These are phyloP conservation scores for Sepioteuthis lessoniana DNA, from an alignment of 2,888 invertebrate genomes.

Conservation along the genomic window DNA sequence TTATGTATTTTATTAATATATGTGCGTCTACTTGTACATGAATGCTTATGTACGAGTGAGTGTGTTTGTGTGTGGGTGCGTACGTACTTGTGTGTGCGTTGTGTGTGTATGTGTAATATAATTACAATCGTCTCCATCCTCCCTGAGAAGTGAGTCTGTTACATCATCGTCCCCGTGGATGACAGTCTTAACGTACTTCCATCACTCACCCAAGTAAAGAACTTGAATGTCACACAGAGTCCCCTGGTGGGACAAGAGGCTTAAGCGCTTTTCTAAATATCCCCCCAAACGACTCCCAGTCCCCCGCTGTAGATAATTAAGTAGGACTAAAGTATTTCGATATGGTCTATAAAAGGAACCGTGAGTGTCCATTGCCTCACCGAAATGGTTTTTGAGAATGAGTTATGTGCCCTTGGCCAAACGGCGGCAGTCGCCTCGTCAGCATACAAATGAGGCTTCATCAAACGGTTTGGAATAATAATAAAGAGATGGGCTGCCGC, in stretches of 20 bases:
- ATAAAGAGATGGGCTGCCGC: conserved; percentile 8
- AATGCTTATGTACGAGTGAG: background rate
- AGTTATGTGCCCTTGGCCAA: conserved; percentile 33
- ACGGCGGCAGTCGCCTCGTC: background rate
- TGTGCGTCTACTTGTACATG: background rate
- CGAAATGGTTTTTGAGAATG: conserved; percentile 1
- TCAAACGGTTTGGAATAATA: background rate
- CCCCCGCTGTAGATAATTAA: background rate
- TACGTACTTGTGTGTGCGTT: background rate
- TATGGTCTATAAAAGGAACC: conserved; percentile 23
- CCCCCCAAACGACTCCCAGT: background rate
- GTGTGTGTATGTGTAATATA: background rate
- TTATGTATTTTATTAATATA: background rate
- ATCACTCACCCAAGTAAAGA: conserved; percentile 2
- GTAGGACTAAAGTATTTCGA: conserved; percentile 33
- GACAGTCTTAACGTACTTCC: background rate
- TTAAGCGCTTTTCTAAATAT: background rate
- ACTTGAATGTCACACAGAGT: background rate
- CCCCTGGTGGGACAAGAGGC: background rate
- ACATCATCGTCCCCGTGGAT: background rate
- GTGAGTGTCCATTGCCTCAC: conserved; percentile 33
- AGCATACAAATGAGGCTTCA: conserved; percentile 9
- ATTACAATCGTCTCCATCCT: background rate
- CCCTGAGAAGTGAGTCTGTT: background rate
- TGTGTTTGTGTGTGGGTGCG: background rate